Evolutionary conservation across 1,140 invertebrate species (phyloP).

Genomic region (Rhynchophorus ferrugineus): DNA sequence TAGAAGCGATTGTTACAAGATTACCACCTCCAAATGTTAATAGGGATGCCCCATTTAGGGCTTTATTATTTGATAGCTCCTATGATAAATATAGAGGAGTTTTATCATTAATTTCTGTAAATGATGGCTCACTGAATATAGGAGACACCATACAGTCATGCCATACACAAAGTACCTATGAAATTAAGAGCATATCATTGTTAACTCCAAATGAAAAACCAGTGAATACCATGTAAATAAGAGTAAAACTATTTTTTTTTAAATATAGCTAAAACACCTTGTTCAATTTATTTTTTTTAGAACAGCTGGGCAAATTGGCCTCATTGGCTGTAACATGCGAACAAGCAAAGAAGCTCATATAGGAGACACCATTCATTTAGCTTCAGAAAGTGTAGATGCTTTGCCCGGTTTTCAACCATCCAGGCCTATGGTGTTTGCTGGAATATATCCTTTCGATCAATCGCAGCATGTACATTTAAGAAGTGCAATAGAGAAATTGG

Average conservation of each 20-base stretch:
- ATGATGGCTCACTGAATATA: slow-evolving; percentile 62
- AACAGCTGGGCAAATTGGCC: slow-evolving; percentile 73
- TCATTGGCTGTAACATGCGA: slow-evolving; percentile 74
- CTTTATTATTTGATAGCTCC: slow-evolving; percentile 90
- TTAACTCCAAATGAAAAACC: slow-evolving; percentile 69
- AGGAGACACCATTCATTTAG: slow-evolving; percentile 75
- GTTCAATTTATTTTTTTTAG: slow-evolving; percentile 39
- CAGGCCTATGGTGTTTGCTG: slow-evolving; percentile 90
- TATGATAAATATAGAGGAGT: slow-evolving; percentile 84
- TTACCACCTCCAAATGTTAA: slow-evolving; percentile 68
- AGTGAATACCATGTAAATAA: slow-evolving; percentile 59
- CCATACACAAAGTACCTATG: slow-evolving; percentile 64
- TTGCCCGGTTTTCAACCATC: slow-evolving; percentile 60
- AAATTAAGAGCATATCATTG: slow-evolving; percentile 72
- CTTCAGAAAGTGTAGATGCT: slow-evolving; percentile 47
- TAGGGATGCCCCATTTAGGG: slow-evolving; percentile 58
- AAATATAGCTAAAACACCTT: neutral
- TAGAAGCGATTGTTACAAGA: slow-evolving; percentile 68
- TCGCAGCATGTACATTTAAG: slow-evolving; percentile 66
- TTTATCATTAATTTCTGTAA: slow-evolving; percentile 70
- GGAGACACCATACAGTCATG: slow-evolving; percentile 60
- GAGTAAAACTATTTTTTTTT: neutral
- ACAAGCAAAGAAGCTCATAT: slow-evolving; percentile 69
- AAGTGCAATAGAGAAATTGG: slow-evolving; percentile 81
- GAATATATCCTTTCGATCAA: slow-evolving; percentile 87